Conservation (phyloP, 2,888 invertebrate species). For the Netelia fuscicornis region DNA sequence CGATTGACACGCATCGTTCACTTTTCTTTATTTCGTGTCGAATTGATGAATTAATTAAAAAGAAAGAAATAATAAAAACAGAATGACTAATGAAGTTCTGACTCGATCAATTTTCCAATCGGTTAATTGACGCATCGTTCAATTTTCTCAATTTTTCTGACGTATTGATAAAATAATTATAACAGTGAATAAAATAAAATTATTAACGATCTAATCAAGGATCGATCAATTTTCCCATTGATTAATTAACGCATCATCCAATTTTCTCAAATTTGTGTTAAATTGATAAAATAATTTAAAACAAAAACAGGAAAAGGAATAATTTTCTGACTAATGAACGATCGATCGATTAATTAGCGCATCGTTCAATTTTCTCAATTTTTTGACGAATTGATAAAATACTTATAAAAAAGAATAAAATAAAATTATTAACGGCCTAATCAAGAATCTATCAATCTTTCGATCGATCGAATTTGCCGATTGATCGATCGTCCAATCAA, state of each 20-base stretch:
- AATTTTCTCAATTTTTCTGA: background rate
- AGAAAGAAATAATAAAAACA: background rate
- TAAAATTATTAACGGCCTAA: too few species aligned
- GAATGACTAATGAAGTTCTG: too few species aligned
- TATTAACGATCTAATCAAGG: too few species aligned
- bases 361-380: background rate
- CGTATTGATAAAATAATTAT: too few species aligned
- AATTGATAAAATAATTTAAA: background rate
- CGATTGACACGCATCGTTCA: background rate
- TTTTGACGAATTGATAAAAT: background rate
- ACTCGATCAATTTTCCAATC: too few species aligned
- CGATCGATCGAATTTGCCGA: background rate
- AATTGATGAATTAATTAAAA: background rate
- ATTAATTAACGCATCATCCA: background rate
- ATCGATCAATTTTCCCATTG: too few species aligned
- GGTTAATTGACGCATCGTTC: background rate
- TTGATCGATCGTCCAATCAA: background rate
- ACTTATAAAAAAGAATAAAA: background rate
- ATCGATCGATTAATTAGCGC: background rate
- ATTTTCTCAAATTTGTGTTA: background rate
- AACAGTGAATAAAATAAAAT: too few species aligned
- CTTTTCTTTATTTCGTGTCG: background rate
- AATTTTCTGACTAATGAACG: too few species aligned
- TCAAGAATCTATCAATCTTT: too few species aligned
- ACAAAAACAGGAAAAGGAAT: too few species aligned